Evolutionary conservation across 2,113 vertebrate species (phyloP).

Genomic region (Tautogolabrus adspersus): DNA sequence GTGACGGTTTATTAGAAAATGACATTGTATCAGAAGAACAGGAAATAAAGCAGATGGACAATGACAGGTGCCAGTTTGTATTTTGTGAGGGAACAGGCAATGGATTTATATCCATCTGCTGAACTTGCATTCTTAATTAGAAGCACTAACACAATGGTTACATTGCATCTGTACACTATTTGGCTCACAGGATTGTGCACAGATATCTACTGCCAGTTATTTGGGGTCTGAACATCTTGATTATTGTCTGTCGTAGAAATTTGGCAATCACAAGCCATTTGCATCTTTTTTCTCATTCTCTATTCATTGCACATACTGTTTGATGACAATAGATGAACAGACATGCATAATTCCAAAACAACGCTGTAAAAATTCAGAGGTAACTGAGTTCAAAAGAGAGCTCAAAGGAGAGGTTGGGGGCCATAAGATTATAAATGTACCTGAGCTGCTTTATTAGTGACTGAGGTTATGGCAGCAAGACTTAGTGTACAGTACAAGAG

Average conservation of each 20-base stretch:
- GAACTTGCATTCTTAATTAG: constrained; percentile 54
- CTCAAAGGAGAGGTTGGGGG: no score
- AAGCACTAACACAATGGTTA: constrained; percentile 31
- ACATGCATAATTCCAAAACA: neutral
- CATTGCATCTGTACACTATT: constrained; percentile 38
- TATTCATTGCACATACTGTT: neutral
- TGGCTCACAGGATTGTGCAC: constrained; percentile 9
- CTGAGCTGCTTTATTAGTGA: no score
- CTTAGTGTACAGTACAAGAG: no score
- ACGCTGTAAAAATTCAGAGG: no score
- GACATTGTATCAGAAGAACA: constrained; percentile 52
- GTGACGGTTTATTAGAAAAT: constrained; percentile 46
- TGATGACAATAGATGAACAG: neutral
- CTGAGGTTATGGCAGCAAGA: no score
- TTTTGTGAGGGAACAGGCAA: constrained; percentile 31
- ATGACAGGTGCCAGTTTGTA: constrained; percentile 60
- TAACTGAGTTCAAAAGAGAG: no score
- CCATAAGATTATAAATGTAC: no score
- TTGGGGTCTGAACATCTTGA: constrained; percentile 29
- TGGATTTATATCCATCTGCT: constrained; percentile 58
- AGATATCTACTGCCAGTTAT: constrained; percentile 25
- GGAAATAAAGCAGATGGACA: constrained; percentile 62
- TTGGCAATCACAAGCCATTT: constrained; percentile 7
- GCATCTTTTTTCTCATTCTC: neutral
- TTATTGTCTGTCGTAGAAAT: constrained; percentile 30